phyloP scores from a whole-genome alignment of 1,140 invertebrate genomes.

The Antheraea pernyi region DNA sequence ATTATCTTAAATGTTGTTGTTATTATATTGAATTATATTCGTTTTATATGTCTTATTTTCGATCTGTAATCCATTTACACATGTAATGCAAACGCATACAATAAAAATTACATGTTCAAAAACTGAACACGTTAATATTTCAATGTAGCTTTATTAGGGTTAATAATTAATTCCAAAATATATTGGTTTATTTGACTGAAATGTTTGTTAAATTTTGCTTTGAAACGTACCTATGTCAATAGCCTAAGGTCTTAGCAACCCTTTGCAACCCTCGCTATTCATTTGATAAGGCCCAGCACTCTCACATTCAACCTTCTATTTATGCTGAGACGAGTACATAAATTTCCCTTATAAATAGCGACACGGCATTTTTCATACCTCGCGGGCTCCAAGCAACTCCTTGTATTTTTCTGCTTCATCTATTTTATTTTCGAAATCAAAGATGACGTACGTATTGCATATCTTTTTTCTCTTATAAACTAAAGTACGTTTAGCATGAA shows the following conservation, averaged over 20 bases:
- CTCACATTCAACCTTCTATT: conserved; percentile 60
- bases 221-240: conserved; percentile 21
- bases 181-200: neutral
- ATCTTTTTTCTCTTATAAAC: too few relatives aligned
- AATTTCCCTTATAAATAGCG: conserved; percentile 58
- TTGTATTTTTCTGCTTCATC: conserved; percentile 21
- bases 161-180: too few relatives aligned
- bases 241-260: conserved; percentile 46
- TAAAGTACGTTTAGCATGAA: too few relatives aligned
- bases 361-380: conserved; percentile 59
- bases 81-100: too few relatives aligned
- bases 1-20: too few relatives aligned
- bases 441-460: too few relatives aligned
- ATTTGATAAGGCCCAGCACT: conserved; percentile 55
- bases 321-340: conserved; percentile 68
- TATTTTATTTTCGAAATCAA: neutral
- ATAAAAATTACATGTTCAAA: too few relatives aligned
- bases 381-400: conserved; percentile 40
- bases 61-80: too few relatives aligned
- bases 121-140: too few relatives aligned
- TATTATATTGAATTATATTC: too few relatives aligned
- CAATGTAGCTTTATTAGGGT: too few relatives aligned
- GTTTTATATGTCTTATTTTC: too few relatives aligned
- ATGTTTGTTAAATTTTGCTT: neutral
- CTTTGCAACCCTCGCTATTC: conserved; percentile 32